Percentiles rank a stretch among this genome's conserved stretches.
These are phyloP conservation scores for Dunckerocampus dactyliophorus DNA, from an alignment of 2,113 vertebrate genomes.

Conservation along the genomic window DNA sequence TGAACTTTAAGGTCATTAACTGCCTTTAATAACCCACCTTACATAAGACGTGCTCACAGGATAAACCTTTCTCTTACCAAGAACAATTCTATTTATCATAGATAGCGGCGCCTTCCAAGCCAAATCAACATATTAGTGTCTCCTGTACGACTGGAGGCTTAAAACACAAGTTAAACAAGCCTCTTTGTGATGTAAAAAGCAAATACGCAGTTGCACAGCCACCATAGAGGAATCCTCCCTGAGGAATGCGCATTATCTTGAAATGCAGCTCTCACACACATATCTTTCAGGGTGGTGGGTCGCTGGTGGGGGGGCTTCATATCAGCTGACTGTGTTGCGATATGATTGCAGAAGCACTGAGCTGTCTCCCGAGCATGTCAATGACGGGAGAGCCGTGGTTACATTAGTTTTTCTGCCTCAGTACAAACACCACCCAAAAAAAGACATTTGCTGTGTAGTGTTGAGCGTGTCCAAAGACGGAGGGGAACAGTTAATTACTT, in stretches of 20 bases:
- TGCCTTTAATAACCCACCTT: too few species aligned
- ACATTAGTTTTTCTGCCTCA: conserved; percentile 15
- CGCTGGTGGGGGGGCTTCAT: not conserved
- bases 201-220: conserved; percentile 9
- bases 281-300: conserved; percentile 4
- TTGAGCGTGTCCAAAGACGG: too few species aligned
- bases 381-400: conserved; percentile 18
- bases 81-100: too few species aligned
- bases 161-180: conserved; percentile 6
- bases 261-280: conserved; percentile 26
- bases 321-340: conserved; percentile 34
- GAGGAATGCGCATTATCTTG: conserved; percentile 28
- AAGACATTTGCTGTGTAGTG: too few species aligned
- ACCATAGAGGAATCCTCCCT: conserved; percentile 19
- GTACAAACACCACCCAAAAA: too few species aligned
- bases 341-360: conserved; percentile 35
- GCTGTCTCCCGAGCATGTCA: conserved; percentile 31
- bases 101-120: too few species aligned
- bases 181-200: conserved; percentile 28
- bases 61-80: too few species aligned
- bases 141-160: not conserved
- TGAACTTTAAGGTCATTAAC: too few species aligned
- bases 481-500: too few species aligned
- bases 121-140: not conserved
- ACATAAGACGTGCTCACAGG: too few species aligned